phyloP scores from a whole-genome alignment of 2,797 vertebrate genomes.

The Cottoperca gobio region DNA sequence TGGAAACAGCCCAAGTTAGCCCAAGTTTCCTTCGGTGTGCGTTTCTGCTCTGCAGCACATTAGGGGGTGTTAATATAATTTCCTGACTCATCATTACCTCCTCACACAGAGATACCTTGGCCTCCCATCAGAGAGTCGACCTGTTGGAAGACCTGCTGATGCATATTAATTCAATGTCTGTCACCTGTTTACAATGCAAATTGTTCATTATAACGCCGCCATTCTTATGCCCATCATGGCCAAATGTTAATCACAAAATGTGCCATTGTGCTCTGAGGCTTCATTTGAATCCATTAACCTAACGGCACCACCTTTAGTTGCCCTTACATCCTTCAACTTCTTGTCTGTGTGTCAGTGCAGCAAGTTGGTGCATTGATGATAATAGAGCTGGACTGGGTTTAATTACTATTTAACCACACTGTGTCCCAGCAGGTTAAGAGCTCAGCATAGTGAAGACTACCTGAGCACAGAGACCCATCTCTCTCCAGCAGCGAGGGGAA shows the following conservation, averaged over 20 bases:
- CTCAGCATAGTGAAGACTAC: constrained; percentile 61
- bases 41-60: constrained; percentile 22
- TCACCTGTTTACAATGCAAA: constrained; percentile 79
- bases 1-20: background rate
- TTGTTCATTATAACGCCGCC: constrained; percentile 66
- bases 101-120: constrained; percentile 52
- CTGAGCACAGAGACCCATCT: constrained; percentile 60
- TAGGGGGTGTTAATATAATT: constrained; percentile 45
- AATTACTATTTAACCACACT: constrained; percentile 76
- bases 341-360: constrained; percentile 67
- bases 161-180: constrained; percentile 73
- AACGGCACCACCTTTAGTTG: constrained; percentile 64
- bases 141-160: constrained; percentile 59
- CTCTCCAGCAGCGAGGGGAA: constrained; percentile 54
- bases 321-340: constrained; percentile 72
- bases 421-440: constrained; percentile 68
- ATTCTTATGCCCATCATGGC: constrained; percentile 69
- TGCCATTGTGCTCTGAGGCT: constrained; percentile 59
- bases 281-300: constrained; percentile 77
- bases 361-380: constrained; percentile 69
- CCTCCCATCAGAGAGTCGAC: constrained; percentile 52
- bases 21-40: background rate
- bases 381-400: constrained; percentile 71
- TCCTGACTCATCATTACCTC: constrained; percentile 71
- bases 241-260: constrained; percentile 75